Percentiles rank a stretch among this genome's conserved stretches.
phyloP scores from a whole-genome alignment of 1,140 invertebrate species.

The Drosophila nannoptera region DNA sequence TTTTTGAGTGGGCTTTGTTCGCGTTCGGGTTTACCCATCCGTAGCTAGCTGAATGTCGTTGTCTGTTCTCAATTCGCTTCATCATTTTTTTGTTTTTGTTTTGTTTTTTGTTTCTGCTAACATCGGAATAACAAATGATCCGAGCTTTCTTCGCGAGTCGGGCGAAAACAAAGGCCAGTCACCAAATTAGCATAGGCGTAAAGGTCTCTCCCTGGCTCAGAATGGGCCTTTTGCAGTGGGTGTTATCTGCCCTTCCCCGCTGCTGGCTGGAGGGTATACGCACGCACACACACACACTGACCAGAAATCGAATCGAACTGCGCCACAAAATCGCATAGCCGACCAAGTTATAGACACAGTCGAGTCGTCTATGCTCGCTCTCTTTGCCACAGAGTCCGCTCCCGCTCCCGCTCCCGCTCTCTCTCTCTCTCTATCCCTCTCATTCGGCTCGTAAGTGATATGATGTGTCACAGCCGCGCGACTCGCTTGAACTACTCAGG shows the following conservation, averaged over 20 bases:
- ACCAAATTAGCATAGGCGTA: slow-evolving; percentile 21
- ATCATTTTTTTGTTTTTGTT: neutral
- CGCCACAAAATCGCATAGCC: slow-evolving; percentile 67
- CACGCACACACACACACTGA: slow-evolving; percentile 28
- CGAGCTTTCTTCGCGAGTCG: slow-evolving; percentile 7
- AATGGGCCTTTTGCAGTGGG: neutral
- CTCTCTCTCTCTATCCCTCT: neutral
- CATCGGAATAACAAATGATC: slow-evolving; percentile 4
- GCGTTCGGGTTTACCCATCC: too few species aligned
- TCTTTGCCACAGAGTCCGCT: too few species aligned
- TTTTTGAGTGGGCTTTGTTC: slow-evolving; percentile 12
- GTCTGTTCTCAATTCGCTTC: too few species aligned
- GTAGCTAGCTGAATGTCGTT: too few species aligned
- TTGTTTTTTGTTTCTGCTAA: neutral
- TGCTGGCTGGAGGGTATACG: neutral
- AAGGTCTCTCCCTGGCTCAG: neutral
- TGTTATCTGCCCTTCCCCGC: slow-evolving; percentile 16
- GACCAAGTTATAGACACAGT: slow-evolving; percentile 50
- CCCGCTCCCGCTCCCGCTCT: neutral
- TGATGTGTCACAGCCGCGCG: slow-evolving; percentile 4
- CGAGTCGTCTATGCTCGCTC: slow-evolving; percentile 21
- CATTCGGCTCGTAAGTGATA: slow-evolving; percentile 8
- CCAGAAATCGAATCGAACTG: slow-evolving; percentile 63
- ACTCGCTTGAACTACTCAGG: slow-evolving; percentile 17
- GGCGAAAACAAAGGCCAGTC: slow-evolving; percentile 12